phyloP scores from a whole-genome alignment of 2,888 invertebrate species.

The Gonocerus acuteangulatus region DNA sequence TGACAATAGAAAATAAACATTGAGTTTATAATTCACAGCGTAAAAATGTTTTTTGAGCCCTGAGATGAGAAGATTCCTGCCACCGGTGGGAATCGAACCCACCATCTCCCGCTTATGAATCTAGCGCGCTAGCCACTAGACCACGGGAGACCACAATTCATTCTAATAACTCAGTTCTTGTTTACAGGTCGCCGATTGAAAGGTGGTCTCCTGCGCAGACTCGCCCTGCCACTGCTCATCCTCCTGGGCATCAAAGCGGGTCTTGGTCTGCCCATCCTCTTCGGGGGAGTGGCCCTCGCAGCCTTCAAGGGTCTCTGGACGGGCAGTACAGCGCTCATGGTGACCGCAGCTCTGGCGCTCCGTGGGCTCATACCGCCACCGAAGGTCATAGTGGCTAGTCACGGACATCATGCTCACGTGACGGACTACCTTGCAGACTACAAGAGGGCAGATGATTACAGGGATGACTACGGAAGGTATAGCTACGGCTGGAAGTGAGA shows the following conservation, averaged over 20 bases:
- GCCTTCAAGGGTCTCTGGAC: slow-evolving; percentile 59
- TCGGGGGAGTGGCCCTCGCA: slow-evolving; percentile 54
- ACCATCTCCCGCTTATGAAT: too few relatives aligned
- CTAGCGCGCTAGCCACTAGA: too few relatives aligned
- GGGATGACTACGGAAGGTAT: slow-evolving; percentile 27
- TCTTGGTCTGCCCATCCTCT: slow-evolving; percentile 53
- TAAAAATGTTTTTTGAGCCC: too few relatives aligned
- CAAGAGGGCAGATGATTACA: slow-evolving; percentile 20
- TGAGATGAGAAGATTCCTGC: too few relatives aligned
- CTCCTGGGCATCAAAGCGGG: slow-evolving; percentile 56
- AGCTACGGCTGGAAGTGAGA: slow-evolving; percentile 8
- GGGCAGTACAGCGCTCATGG: slow-evolving; percentile 53
- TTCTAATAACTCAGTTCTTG: too few relatives aligned
- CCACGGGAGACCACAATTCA: too few relatives aligned
- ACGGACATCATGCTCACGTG: slow-evolving; percentile 15
- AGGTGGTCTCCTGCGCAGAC: slow-evolving; percentile 50
- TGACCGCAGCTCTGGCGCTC: slow-evolving; percentile 46
- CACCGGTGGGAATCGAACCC: too few relatives aligned
- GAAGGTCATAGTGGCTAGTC: slow-evolving; percentile 28
- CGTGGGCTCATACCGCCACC: slow-evolving; percentile 28
- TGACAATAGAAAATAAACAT: too few relatives aligned
- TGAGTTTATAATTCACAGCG: too few relatives aligned
- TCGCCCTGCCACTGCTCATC: slow-evolving; percentile 53
- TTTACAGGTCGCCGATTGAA: slow-evolving; percentile 6
- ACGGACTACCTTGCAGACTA: slow-evolving; percentile 20